A percentile compares a stretch with the other conserved stretches of the same genome.
These are phyloP conservation scores for Colletes gigas DNA, from an alignment of 1,140 invertebrate genomes.

Conservation along the genomic window DNA sequence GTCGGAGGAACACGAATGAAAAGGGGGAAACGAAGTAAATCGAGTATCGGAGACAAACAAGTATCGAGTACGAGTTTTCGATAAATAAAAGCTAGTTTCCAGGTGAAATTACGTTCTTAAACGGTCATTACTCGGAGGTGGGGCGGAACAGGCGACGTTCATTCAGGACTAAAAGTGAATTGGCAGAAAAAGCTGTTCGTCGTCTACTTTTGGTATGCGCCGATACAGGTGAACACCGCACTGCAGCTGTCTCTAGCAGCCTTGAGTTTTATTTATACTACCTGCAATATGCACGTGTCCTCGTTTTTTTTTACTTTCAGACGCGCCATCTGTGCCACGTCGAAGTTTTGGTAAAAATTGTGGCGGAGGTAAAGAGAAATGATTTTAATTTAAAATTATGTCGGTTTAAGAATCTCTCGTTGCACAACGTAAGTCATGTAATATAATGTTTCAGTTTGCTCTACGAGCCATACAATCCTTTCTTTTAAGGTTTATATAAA, in stretches of 20 bases:
- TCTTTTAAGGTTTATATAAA: too few species aligned
- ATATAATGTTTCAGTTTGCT: too few species aligned
- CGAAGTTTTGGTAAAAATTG: conserved; percentile 8
- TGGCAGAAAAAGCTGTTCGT: conserved; percentile 25
- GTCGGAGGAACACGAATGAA: neutral
- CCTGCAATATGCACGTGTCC: conserved; percentile 35
- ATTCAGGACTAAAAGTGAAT: neutral
- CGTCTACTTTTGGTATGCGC: conserved; percentile 11
- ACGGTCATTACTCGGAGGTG: neutral
- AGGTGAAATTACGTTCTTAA: neutral
- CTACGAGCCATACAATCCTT: too few species aligned
- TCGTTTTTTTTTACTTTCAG: conserved; percentile 33
- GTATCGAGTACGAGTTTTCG: neutral
- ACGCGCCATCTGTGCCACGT: conserved; percentile 1
- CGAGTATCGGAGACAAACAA: neutral
- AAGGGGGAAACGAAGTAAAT: conserved; percentile 2
- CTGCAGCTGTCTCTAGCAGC: conserved; percentile 48
- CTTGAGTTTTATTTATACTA: conserved; percentile 57
- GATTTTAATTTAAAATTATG: neutral
- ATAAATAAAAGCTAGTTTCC: neutral
- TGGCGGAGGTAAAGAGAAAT: too few species aligned
- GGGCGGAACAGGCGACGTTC: neutral
- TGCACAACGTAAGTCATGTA: too few species aligned
- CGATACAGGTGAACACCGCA: conserved; percentile 43
- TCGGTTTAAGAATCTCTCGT: too few species aligned